Conservation (phyloP, 2,888 invertebrate species). For the Pocota personata region DNA sequence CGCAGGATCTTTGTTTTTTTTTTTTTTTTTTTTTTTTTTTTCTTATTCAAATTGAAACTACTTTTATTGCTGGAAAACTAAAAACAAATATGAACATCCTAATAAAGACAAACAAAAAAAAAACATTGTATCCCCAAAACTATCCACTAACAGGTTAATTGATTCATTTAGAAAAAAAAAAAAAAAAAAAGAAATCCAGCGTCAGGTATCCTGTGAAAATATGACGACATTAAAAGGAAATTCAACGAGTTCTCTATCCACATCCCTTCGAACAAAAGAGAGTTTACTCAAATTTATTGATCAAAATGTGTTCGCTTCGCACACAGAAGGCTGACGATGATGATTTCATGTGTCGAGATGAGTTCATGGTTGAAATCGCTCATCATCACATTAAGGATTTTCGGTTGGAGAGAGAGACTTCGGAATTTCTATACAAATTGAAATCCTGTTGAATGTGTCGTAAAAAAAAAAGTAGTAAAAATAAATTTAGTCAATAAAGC, state of each 20-base stretch:
- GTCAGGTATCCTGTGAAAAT: conserved; percentile 6
- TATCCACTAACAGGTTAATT: neutral
- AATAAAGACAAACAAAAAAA: too few relatives aligned
- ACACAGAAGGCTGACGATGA: neutral
- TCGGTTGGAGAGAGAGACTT: neutral
- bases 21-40: neutral
- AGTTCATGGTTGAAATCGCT: conserved; percentile 38
- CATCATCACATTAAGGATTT: neutral
- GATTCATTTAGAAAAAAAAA: neutral
- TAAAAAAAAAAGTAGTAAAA: neutral
- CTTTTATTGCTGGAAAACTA: neutral
- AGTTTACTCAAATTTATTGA: conserved; percentile 45
- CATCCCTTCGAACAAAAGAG: neutral
- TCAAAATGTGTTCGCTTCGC: conserved; percentile 19
- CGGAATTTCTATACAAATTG: neutral
- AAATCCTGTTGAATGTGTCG: neutral
- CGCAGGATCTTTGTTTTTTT: conserved; percentile 10
- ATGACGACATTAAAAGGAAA: conserved; percentile 4
- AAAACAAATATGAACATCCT: neutral
- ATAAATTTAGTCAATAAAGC: neutral
- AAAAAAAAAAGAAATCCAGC: conserved; percentile 4
- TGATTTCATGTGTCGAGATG: conserved; percentile 44
- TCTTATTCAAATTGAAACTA: neutral
- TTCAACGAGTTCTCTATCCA: neutral
- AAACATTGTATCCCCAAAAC: neutral